Evolutionary conservation across 2,888 invertebrate genomes (phyloP).

Genomic region (Cheilosia vernalis): DNA sequence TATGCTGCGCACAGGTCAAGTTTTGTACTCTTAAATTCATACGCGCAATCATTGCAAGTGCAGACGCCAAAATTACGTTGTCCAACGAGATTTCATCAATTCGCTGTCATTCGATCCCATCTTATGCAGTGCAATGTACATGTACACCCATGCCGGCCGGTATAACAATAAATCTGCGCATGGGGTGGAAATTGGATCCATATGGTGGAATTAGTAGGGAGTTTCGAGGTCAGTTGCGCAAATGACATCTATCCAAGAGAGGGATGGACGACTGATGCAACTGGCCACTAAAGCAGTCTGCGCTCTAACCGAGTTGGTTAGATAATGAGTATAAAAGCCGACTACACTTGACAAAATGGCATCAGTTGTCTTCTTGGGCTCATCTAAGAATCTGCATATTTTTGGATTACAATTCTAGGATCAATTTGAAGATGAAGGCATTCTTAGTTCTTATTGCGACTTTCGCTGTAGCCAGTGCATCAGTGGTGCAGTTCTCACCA

Average conservation of each 20-base stretch:
- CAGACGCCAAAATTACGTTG: slow-evolving; percentile 52
- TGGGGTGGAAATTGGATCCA: slow-evolving; percentile 61
- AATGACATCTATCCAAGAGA: slow-evolving; percentile 26
- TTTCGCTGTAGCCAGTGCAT: slow-evolving; percentile 56
- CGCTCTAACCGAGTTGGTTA: slow-evolving; percentile 1
- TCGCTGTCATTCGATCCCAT: slow-evolving; percentile 47
- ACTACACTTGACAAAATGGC: slow-evolving; percentile 28
- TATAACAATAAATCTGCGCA: slow-evolving; percentile 3
- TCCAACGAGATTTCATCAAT: slow-evolving; percentile 56
- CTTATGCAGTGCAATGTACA: slow-evolving; percentile 46
- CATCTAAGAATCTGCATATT: slow-evolving; percentile 50
- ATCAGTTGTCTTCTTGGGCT: slow-evolving; percentile 70
- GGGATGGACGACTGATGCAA: slow-evolving; percentile 28
- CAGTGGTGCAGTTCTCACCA: slow-evolving; percentile 64
- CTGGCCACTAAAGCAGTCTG: slow-evolving; percentile 19
- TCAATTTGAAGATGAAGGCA: slow-evolving; percentile 51
- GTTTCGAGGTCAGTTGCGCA: slow-evolving; percentile 66
- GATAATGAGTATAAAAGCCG: slow-evolving; percentile 60
- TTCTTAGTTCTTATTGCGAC: slow-evolving; percentile 40
- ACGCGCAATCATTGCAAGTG: slow-evolving; percentile 45
- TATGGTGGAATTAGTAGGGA: slow-evolving; percentile 35
- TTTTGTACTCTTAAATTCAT: slow-evolving; percentile 26
- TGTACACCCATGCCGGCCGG: slow-evolving; percentile 35
- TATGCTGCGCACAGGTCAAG: slow-evolving; percentile 37
- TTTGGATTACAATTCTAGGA: slow-evolving; percentile 41